Evolutionary conservation across 2,113 vertebrate species (phyloP).

Genomic region (Notothenia rossii): DNA sequence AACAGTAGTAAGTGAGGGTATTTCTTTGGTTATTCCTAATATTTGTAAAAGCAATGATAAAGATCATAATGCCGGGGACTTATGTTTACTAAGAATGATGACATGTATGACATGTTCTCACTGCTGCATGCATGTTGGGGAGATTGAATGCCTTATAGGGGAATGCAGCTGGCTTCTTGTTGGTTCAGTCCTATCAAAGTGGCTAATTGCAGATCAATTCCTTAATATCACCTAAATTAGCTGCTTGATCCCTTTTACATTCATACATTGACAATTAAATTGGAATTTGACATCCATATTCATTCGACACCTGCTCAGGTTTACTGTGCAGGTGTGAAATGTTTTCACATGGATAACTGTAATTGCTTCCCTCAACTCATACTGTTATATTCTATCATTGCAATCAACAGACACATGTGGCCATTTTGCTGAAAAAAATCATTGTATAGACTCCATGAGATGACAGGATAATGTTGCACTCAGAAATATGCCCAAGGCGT

Average conservation of each 20-base stretch:
- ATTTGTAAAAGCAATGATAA: not conserved
- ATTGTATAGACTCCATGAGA: conserved; percentile 17
- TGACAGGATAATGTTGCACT: conserved; percentile 17
- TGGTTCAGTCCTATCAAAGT: not conserved
- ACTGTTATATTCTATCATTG: conserved; percentile 8
- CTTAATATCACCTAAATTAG: not conserved
- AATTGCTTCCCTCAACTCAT: conserved; percentile 30
- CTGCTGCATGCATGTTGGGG: not conserved
- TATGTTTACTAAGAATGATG: not conserved
- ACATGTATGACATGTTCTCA: not conserved
- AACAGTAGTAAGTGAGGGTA: not conserved
- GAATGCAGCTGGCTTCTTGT: not conserved
- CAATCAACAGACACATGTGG: conserved; percentile 9
- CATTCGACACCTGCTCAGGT: conserved; percentile 32
- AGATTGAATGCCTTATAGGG: no score
- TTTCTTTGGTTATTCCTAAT: not conserved
- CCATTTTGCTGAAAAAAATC: conserved; percentile 34
- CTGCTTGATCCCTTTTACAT: not conserved
- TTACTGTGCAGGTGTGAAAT: conserved; percentile 20
- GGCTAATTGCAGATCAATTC: not conserved
- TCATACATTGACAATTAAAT: conserved; percentile 17
- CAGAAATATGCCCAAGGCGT: conserved; percentile 4
- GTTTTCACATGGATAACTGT: conserved; percentile 7
- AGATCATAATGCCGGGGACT: not conserved
- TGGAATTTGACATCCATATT: not conserved